Base-by-base conservation (phyloP, 2,888 invertebrate genomes). In the Portevinia maculata region DNA sequence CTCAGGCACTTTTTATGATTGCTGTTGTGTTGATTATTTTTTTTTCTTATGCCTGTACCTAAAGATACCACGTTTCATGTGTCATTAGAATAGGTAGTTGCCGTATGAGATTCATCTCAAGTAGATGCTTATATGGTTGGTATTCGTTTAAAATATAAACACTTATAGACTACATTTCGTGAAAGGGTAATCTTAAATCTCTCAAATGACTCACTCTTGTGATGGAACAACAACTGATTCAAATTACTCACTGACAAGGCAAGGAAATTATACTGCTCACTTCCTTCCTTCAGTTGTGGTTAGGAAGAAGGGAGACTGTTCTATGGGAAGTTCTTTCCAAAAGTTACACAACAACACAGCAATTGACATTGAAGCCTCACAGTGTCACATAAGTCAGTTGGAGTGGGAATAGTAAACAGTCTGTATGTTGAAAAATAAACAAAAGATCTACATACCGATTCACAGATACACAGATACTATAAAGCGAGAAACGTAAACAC, bases 331-430 rank as follows among this genome's bases (percentile, higher is more conserved):
- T 60, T 60, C 41, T 50, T 52, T 19, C 59, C n/a, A 21, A 57
- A 70, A 70, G 62, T 64, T 73, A 64, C 55, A 73, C 62, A 73
- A 73, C 37, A 53, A 34, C n/a, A n/a, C n/a, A n/a, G n/a, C n/a
- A 39, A 34, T 55, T 73, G 53, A 73, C 73, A 73, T 64, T 73
- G 62, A 73, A 73, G 46, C 21, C 44, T 11, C 11, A 28, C 8
- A 39, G 11, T 30, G 60, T 62, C 46, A 48, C 59, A 44, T 13
- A 32, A 34, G 34, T 17, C n/a, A 1, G 17, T 1, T 4, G 11
- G 11, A 32, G 60, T 21, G 19, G 30, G 53, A 48, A 24, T 44
- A 52, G 30, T 34, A 34, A 44, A 50, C 13, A 48, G 24, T 8
- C 32, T 6, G 15, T 57, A 37, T 37, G 34, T 55, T 55, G 46